Base-by-base conservation (phyloP, 64 coral and sea anemone genomes). In the Cladopsammia gracilis region DNA sequence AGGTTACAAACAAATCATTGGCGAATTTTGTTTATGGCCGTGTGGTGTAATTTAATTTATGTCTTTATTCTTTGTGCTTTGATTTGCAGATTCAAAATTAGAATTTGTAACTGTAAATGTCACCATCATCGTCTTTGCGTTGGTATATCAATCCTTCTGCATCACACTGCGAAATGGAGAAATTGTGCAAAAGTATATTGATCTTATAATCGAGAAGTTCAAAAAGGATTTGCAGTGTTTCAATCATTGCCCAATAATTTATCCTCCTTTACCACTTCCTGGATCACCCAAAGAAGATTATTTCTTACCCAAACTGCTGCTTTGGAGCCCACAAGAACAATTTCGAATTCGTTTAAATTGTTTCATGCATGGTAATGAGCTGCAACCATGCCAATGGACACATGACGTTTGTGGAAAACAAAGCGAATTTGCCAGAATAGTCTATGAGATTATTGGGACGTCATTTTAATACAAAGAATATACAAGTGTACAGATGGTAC, bases 251-350 rank as follows among this genome's bases (percentile, higher is more conserved):
- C 54, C 56, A 10, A 61, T 79, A 6, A 60, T 79, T 44, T 24
- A 60, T 42, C 54, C 77, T 61, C 77, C 56, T 42, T 61, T 79
- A 58, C 77, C 77, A 60, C 7, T 56, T 79, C 77, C 56, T 61
- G 54, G 25, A 3, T 45, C 54, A 4, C 56, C 50, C 10, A 60
- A 60, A 79, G 54, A 57, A 79, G 23, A 16, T 34, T 79, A 42
- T 61, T 79, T 79, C 54, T 5, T 59, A 25, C 54, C 53, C 15
- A 60, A 79, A 23, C 10, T 79, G 57, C 42, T 79, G 7, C 8
- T 79, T 16, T 79, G 82, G 82, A 86, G 62, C 18, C 62, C 82
- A 43, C 42, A 86, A 71, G 82, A 86, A 42, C 82, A 86, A 20
- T 86, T 86, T 47, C 8, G 26, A 10, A 48, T 86, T 86, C 24